Conservation (phyloP, 92 coral and sea anemone genomes). For the Epizoanthus ramosus region DNA sequence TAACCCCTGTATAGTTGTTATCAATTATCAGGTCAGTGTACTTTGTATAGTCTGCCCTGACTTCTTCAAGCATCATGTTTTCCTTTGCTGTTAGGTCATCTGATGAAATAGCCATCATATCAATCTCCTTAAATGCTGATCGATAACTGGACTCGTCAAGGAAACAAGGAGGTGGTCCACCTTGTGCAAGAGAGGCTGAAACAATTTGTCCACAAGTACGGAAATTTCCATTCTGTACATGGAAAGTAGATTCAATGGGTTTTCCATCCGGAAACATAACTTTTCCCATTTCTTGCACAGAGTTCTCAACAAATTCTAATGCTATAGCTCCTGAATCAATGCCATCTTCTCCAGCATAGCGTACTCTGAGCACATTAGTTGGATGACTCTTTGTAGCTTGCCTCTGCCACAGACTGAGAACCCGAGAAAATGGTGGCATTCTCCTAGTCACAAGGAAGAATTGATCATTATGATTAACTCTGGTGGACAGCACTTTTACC, state of each 20-base stretch:
- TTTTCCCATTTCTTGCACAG: conserved; percentile 44
- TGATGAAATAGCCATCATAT: conserved; percentile 55
- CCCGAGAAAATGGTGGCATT: conserved; percentile 48
- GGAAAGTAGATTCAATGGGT: conserved; percentile 42
- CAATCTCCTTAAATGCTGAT: conserved; percentile 47
- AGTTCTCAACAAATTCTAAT: conserved; percentile 49
- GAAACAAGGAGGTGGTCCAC: conserved; percentile 63
- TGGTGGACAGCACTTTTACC: conserved; percentile 47
- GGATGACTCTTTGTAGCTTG: conserved; percentile 53
- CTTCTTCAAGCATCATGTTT: conserved; percentile 51
- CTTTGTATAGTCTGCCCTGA: conserved; percentile 53
- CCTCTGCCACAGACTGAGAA: conserved; percentile 63
- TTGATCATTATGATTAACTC: conserved; percentile 41
- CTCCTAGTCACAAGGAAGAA: conserved; percentile 51
- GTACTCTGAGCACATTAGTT: conserved; percentile 45
- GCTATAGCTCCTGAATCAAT: conserved; percentile 61
- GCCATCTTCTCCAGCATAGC: conserved; percentile 60
- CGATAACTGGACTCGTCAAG: conserved; percentile 38
- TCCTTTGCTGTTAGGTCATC: conserved; percentile 50
- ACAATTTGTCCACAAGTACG: conserved; percentile 57
- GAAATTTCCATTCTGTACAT: conserved; percentile 61
- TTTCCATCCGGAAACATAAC: conserved; percentile 60
- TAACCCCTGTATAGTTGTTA: conserved; percentile 60
- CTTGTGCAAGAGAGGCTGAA: conserved; percentile 59
- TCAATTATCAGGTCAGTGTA: conserved; percentile 58